Evolutionary conservation across 2,797 vertebrate genomes (phyloP).

Genomic region (Anguilla anguilla): DNA sequence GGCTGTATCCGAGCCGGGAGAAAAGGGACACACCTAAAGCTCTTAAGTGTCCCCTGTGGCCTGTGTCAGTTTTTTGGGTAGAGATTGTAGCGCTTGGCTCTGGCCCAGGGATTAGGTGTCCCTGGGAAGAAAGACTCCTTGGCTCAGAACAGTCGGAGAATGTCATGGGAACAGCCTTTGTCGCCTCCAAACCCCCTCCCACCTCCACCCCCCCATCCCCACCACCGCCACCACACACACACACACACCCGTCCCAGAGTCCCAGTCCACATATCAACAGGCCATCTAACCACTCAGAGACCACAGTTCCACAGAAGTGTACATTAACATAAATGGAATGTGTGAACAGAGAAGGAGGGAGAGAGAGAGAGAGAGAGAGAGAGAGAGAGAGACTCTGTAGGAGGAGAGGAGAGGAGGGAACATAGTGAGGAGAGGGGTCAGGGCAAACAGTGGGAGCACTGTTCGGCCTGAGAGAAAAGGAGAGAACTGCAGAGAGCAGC

Average conservation of each 20-base stretch:
- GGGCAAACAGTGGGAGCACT: slow-evolving; percentile 82
- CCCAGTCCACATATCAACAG: slow-evolving; percentile 58
- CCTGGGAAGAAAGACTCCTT: slow-evolving; percentile 79
- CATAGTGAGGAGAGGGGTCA: slow-evolving; percentile 54
- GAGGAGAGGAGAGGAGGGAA: slow-evolving; percentile 49
- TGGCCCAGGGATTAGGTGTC: slow-evolving; percentile 91
- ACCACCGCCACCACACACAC: slow-evolving; percentile 50
- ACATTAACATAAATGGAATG: slow-evolving; percentile 70
- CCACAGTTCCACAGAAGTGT: slow-evolving; percentile 66
- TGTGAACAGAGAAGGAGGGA: slow-evolving; percentile 62
- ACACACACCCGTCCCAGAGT: slow-evolving; percentile 35
- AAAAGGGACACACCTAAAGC: slow-evolving; percentile 87
- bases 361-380: slow-evolving; percentile 22
- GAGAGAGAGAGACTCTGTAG: slow-evolving; percentile 36
- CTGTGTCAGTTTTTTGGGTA: slow-evolving; percentile 76
- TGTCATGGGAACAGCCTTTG: slow-evolving; percentile 76
- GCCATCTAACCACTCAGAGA: slow-evolving; percentile 65
- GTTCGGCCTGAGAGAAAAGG: slow-evolving; percentile 55
- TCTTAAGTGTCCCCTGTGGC: slow-evolving; percentile 83
- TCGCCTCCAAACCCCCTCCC: slow-evolving; percentile 57
- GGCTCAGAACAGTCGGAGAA: slow-evolving; percentile 71
- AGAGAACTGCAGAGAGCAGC: slow-evolving; percentile 78
- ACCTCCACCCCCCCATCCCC: slow-evolving; percentile 59
- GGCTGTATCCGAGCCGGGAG: slow-evolving; percentile 79
- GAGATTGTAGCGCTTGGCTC: slow-evolving; percentile 83